Evolutionary conservation across 2,888 invertebrate species (phyloP), one percentile per base, ranked within the genome.

Genomic region (Glyphotaelius pellucidus): DNA sequence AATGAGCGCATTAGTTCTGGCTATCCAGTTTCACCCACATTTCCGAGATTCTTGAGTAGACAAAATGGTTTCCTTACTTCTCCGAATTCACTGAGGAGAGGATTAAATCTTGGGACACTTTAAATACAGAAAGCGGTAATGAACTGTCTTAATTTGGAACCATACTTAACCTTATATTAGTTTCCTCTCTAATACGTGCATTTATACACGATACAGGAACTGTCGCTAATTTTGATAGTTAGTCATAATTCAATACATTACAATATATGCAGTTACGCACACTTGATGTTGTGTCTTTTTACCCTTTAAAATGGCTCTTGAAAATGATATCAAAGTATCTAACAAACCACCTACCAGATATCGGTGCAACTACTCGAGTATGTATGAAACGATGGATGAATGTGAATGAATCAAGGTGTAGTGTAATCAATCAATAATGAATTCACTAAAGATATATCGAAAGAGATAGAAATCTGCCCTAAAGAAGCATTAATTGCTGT

Each of bases 1-100:
- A 80, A 80, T 90, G 80, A 47, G 42, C 19, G 32, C 80, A 80
- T 81, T 47, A 47, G 81, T 42, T 81, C 80, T 81, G 32, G 42
- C 32, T 87, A 67, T 89, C 31, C 9, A 35, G 88, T 79, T 89
- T 32, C 88, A 42, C 79, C 88, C 80, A 79, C 88, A 80, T 79
- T 80, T 89, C 88, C 35, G 31, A 89, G 32, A 35, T 32, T 86
- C 42, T 83, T 30, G 86, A 86, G 42, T 30, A 30, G 42, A 25
- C 42, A 38, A 35, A 89, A 32, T 52, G n/a, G 52, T 52, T 87
- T 86, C 85, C 19, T 42, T 47, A 25, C 25, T n/a, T 25, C n/a
- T 9, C n/a, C 67, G 67, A 67, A 67, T 67, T 67, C n/a, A 67
- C 25, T 9, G 5, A 52, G 19, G 67, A n/a, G 25, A n/a, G 25